Evolutionary conservation across 2,888 invertebrate species (phyloP).

Genomic region (Oligia strigilis): DNA sequence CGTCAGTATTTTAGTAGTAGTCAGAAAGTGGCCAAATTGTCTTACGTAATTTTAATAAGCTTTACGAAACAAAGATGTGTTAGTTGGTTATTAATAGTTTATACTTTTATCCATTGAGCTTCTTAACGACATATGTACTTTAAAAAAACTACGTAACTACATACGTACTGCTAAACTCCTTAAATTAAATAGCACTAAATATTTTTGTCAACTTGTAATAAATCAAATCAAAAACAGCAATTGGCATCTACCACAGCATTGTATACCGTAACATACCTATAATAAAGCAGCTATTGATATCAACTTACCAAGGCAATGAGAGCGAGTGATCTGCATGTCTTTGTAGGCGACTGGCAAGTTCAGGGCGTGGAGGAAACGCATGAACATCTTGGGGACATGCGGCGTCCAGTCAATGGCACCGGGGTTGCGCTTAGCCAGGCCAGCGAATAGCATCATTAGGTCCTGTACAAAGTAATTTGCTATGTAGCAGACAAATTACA

Average conservation of each 20-base stretch:
- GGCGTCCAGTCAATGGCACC: conserved; percentile 97
- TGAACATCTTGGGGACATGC: conserved; percentile 94
- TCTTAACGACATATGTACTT: background rate
- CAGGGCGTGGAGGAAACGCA: conserved; percentile 93
- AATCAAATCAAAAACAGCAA: conserved; percentile 16
- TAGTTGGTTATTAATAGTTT: background rate
- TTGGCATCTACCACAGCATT: background rate
- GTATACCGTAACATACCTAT: background rate
- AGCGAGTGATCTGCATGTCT: conserved; percentile 91
- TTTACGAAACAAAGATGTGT: background rate
- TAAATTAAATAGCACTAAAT: background rate
- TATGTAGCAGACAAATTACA: background rate
- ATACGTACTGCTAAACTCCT: background rate
- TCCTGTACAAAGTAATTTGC: conserved; percentile 85
- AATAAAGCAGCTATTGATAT: conserved; percentile 1
- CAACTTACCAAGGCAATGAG: conserved; percentile 86
- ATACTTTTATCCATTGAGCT: background rate
- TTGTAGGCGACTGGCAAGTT: conserved; percentile 95
- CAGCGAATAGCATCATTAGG: conserved; percentile 93
- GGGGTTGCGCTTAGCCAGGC: conserved; percentile 93
- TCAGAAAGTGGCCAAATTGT: no score
- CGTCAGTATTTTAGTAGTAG: background rate
- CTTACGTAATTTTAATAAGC: background rate
- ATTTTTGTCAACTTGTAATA: background rate
- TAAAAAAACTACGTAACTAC: background rate